phyloP scores from a whole-genome alignment of 2,888 invertebrate species.

The Acleris holmiana region DNA sequence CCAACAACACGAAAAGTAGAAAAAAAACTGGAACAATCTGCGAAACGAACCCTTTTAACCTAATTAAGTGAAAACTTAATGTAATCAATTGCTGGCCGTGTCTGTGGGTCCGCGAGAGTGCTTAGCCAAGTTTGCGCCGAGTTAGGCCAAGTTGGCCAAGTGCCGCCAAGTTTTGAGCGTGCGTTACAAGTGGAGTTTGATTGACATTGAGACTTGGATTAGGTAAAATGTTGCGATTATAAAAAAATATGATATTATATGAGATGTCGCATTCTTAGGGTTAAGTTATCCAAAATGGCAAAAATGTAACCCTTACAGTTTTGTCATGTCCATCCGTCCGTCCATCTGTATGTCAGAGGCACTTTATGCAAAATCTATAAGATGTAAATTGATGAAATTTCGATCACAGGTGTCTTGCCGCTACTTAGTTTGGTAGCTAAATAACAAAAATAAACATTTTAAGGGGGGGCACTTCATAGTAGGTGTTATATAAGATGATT shows the following conservation, averaged over 20 bases:
- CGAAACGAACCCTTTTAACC: constrained; percentile 46
- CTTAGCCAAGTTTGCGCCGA: constrained; percentile 21
- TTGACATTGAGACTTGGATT: constrained; percentile 19
- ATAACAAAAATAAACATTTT: too few species aligned
- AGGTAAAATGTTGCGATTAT: constrained; percentile 5
- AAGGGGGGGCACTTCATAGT: too few species aligned
- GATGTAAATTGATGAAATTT: too few species aligned
- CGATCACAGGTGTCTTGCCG: too few species aligned
- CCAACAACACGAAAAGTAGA: constrained; percentile 24
- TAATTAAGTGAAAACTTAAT: constrained; percentile 41
- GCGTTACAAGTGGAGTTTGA: constrained; percentile 12
- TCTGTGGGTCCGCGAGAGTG: neutral
- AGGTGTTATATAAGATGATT: too few species aligned
- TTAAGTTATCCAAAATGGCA: too few species aligned
- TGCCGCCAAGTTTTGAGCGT: constrained; percentile 13
- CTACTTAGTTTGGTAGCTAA: too few species aligned
- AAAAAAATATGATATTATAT: neutral
- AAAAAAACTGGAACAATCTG: constrained; percentile 42
- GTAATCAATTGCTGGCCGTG: constrained; percentile 22
- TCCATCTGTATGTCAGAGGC: too few species aligned
- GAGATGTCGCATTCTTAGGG: too few species aligned
- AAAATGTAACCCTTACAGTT: too few species aligned
- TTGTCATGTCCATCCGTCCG: too few species aligned
- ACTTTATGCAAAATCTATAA: too few species aligned
- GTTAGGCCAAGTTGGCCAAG: constrained; percentile 13